Evolutionary conservation across 2,888 invertebrate species (phyloP).

Genomic region (Andrena marginata): DNA sequence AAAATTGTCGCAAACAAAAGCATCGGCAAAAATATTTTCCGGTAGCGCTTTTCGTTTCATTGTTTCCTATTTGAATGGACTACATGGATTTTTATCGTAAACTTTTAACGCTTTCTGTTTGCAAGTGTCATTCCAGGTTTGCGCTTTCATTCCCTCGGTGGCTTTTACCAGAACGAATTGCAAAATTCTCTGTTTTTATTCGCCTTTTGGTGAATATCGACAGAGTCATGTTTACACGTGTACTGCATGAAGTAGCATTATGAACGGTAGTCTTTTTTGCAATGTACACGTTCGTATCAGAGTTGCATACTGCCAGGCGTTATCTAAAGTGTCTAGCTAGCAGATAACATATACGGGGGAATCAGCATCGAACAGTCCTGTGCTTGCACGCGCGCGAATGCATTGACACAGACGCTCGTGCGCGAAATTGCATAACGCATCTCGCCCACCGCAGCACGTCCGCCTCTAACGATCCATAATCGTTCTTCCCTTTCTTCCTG

Average conservation of each 20-base stretch:
- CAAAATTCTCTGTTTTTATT: neutral
- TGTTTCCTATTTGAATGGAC: conserved; percentile 38
- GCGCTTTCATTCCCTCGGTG: neutral
- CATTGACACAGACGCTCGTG: conserved; percentile 46
- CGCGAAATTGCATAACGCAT: conserved; percentile 60
- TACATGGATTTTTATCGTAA: conserved; percentile 10
- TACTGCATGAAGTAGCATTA: neutral
- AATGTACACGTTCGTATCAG: neutral
- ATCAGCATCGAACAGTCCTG: conserved; percentile 14
- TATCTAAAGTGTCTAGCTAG: conserved; percentile 65
- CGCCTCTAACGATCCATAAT: conserved; percentile 64
- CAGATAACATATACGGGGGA: conserved; percentile 64
- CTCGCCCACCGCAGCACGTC: conserved; percentile 61
- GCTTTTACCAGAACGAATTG: neutral
- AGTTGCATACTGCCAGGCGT: conserved; percentile 39
- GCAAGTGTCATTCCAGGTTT: neutral
- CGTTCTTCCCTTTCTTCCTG: conserved; percentile 42
- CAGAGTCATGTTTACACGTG: too few species aligned
- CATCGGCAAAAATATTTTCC: conserved; percentile 48
- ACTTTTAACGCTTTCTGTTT: conserved; percentile 17
- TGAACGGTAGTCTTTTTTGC: conserved; percentile 4
- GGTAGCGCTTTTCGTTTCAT: conserved; percentile 45
- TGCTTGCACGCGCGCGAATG: conserved; percentile 36
- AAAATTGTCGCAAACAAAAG: conserved; percentile 25
- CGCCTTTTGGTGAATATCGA: too few species aligned